Conservation (phyloP, 64 coral and sea anemone genomes). For the Porites lutea region DNA sequence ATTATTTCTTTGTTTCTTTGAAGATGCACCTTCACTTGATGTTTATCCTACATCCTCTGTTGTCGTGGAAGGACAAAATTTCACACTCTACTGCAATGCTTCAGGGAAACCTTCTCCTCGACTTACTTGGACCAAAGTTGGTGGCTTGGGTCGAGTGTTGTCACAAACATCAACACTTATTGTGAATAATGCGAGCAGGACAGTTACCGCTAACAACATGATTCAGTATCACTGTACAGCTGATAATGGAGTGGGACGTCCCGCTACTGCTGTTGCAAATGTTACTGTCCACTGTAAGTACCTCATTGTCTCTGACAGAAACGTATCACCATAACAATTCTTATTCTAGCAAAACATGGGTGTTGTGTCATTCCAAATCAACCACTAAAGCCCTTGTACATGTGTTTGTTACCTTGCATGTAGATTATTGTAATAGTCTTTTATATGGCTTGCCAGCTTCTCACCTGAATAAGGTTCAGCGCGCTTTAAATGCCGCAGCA, state of each 20-base stretch:
- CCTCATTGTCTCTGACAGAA: too few relatives aligned
- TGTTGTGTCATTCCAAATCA: too few relatives aligned
- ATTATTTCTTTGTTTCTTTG: neutral
- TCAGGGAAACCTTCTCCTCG: neutral
- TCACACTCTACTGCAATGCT: neutral
- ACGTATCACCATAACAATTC: too few relatives aligned
- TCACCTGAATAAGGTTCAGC: too few relatives aligned
- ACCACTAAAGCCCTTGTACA: too few relatives aligned
- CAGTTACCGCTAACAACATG: constrained; percentile 10
- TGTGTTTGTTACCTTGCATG: too few relatives aligned
- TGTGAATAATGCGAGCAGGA: neutral
- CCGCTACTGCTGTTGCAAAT: neutral
- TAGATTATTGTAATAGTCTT: too few relatives aligned
- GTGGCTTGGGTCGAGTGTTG: neutral
- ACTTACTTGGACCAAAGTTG: neutral
- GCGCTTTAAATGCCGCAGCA: too few relatives aligned
- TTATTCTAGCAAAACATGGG: too few relatives aligned
- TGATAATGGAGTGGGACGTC: neutral
- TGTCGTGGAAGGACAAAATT: neutral
- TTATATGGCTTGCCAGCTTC: too few relatives aligned
- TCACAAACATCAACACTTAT: neutral
- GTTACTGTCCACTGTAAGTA: constrained; percentile 33
- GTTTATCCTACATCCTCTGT: neutral
- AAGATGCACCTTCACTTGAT: neutral
- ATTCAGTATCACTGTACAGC: constrained; percentile 35